These are phyloP conservation scores for Artibeus jamaicensis DNA, from an alignment of 2,797 vertebrate genomes.

Conservation along the genomic window DNA sequence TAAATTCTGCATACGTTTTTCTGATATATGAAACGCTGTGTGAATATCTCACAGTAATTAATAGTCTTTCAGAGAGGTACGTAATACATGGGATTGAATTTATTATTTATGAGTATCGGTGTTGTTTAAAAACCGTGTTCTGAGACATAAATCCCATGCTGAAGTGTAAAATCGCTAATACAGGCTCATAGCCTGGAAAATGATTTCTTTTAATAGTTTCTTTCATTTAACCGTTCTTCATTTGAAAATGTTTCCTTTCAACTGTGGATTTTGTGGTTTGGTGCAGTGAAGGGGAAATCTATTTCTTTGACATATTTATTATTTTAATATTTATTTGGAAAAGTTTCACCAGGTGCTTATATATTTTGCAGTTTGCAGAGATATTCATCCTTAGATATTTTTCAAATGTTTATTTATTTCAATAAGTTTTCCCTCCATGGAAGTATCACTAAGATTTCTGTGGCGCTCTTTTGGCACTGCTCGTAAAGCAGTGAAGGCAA, in stretches of 20 bases:
- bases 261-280: conserved; percentile 48
- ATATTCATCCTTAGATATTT: conserved; percentile 71
- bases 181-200: conserved; percentile 53
- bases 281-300: conserved; percentile 74
- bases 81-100: conserved; percentile 66
- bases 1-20: conserved; percentile 20
- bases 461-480: neutral
- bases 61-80: conserved; percentile 66
- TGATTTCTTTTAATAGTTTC: conserved; percentile 77
- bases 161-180: conserved; percentile 61
- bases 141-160: conserved; percentile 52
- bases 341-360: conserved; percentile 59
- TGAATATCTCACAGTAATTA: conserved; percentile 72
- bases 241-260: conserved; percentile 71
- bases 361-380: conserved; percentile 73
- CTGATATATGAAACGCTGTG: conserved; percentile 31
- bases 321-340: conserved; percentile 79
- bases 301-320: conserved; percentile 81
- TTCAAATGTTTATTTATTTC: conserved; percentile 66
- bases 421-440: conserved; percentile 44
- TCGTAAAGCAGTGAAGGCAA: neutral
- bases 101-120: conserved; percentile 68
- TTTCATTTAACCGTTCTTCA: conserved; percentile 69
- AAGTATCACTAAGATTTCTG: conserved; percentile 57
- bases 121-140: conserved; percentile 64